Evolutionary conservation across 1,140 invertebrate species (phyloP).

Genomic region (silkworm (Bombyx mori)): DNA sequence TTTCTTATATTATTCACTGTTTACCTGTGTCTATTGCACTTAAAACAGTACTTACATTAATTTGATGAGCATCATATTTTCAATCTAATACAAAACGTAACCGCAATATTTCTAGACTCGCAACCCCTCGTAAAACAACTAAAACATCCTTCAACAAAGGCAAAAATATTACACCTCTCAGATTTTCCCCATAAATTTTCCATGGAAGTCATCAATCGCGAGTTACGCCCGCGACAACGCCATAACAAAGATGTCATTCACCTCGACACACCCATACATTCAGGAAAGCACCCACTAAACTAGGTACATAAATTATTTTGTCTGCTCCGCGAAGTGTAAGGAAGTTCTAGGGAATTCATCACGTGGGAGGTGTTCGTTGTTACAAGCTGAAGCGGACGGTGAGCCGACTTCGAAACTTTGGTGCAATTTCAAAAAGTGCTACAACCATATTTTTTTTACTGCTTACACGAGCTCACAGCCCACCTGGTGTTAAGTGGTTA

Average conservation of each 20-base stretch:
- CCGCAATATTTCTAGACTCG: too few relatives aligned
- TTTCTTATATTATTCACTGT: too few relatives aligned
- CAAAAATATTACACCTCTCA: constrained; percentile 1
- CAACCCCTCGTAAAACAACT: too few relatives aligned
- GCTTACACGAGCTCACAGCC: too few relatives aligned
- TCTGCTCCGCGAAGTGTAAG: constrained; percentile 62
- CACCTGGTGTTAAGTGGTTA: too few relatives aligned
- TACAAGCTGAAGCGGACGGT: constrained; percentile 16
- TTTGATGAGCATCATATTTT: too few relatives aligned
- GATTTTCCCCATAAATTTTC: constrained; percentile 3
- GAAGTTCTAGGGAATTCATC: constrained; percentile 64
- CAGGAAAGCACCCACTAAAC: constrained; percentile 60
- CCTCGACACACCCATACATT: constrained; percentile 51
- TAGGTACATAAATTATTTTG: constrained; percentile 70
- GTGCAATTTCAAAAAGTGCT: too few relatives aligned
- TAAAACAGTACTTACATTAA: too few relatives aligned
- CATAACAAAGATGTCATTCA: constrained; percentile 56
- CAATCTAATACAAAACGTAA: too few relatives aligned
- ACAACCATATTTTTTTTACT: too few relatives aligned
- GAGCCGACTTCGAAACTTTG: background rate
- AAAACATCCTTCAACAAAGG: background rate
- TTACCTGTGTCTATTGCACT: too few relatives aligned
- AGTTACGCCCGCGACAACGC: constrained; percentile 1
- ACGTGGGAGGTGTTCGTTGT: constrained; percentile 24
- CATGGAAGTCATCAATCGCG: constrained; percentile 10